Base-by-base conservation (phyloP, 2,888 invertebrate species). In the Gonocerus acuteangulatus region DNA sequence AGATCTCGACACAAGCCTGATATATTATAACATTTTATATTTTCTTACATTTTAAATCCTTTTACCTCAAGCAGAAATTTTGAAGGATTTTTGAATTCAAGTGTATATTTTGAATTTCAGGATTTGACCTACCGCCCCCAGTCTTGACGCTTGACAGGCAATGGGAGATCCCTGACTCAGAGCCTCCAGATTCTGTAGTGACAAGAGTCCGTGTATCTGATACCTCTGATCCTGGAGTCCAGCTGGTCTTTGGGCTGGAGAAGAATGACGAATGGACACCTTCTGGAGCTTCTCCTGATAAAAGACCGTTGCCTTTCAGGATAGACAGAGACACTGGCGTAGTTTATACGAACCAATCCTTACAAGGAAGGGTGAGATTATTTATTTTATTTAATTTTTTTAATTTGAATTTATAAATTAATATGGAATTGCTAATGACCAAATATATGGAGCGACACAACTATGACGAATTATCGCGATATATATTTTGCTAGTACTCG, bases 271-370 rank as follows among this genome's bases (percentile, higher is more conserved):
- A 69, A 9, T 70, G 66, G 54, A 65, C 71, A 16, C 65, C 67
- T 6, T 58, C 56, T 23, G 54, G 54, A 4, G 18, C 13, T 13
- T 48, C 71, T 44, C 66, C 67, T 11, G 67, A 64, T 13, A 74
- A 76, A 0, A 69, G 71, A 32, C 80, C 80, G 2, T 77, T 86
- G 19, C 90, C 90, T 1, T 92, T 92, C 72, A 75, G 79, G 47
- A 90, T 93, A 64, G 82, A 92, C 73, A 80, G 82, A 36, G 75
- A 76, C 2, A 86, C 85, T 0, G 92, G 92, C 27, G 82, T 83
- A 3, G 86, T 92, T 56, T 85, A 82, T 69, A 80, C 91, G 51
- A 90, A 89, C 70, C 85, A 89, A 71, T 85, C 88, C 0, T 78
- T 92, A 32, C 74, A 75, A 69, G 87, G 86, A 71, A 81, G 85